These are phyloP conservation scores for Melanostoma mellinum DNA, from an alignment of 2,888 invertebrate genomes.

Conservation along the genomic window DNA sequence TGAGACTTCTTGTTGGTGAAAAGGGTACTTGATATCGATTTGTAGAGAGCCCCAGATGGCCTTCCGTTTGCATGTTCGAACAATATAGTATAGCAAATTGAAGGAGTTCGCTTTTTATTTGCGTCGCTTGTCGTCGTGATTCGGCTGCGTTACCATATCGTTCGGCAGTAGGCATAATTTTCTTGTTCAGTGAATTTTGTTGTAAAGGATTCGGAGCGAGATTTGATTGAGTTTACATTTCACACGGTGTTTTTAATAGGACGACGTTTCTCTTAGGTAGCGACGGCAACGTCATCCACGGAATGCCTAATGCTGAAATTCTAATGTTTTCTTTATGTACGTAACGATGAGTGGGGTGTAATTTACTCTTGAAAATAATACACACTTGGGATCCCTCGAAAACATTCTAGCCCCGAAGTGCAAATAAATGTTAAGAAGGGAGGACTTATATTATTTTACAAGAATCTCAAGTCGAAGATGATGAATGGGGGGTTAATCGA, in stretches of 20 bases:
- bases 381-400: background rate
- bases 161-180: conserved; percentile 56
- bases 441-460: conserved; percentile 1
- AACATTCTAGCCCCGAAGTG: conserved; percentile 7
- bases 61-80: background rate
- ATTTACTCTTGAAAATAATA: conserved; percentile 1
- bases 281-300: conserved; percentile 35
- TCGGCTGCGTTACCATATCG: background rate
- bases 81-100: background rate
- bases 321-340: conserved; percentile 1
- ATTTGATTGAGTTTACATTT: conserved; percentile 31
- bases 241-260: conserved; percentile 29
- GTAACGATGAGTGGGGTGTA: background rate
- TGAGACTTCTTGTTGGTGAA: conserved; percentile 44
- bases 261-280: background rate
- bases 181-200: conserved; percentile 62
- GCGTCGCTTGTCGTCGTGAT: background rate
- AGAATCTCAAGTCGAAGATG: too few species aligned
- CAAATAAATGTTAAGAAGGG: conserved; percentile 2
- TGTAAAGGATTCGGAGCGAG: conserved; percentile 1
- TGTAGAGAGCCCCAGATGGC: conserved; percentile 21
- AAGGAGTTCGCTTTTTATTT: background rate
- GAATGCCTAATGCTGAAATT: conserved; percentile 45
- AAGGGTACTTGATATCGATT: conserved; percentile 49
- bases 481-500: too few species aligned